A percentile compares a stretch with the other conserved stretches of the same genome.
These are phyloP conservation scores for Euglossa dilemma DNA, from an alignment of 1,140 invertebrate species.

Conservation along the genomic window DNA sequence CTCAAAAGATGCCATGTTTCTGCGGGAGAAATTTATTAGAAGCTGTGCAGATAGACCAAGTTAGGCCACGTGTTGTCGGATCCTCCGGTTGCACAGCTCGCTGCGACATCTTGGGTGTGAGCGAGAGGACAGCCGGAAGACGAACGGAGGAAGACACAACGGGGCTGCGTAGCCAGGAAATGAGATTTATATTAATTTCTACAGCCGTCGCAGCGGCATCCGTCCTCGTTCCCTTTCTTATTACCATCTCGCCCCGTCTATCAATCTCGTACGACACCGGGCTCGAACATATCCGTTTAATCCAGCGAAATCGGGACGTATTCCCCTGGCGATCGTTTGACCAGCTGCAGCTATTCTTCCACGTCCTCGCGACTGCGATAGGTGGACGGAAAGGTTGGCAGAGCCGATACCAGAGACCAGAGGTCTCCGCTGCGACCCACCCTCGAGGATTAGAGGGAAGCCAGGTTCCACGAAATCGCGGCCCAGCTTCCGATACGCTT, in stretches of 20 bases:
- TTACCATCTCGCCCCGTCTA: not conserved
- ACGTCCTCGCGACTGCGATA: too few species aligned
- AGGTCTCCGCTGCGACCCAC: too few species aligned
- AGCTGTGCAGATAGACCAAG: not conserved
- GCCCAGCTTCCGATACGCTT: not conserved
- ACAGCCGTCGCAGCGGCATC: constrained; percentile 59
- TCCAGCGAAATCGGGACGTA: not conserved
- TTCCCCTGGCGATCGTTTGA: too few species aligned
- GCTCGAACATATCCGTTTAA: not conserved
- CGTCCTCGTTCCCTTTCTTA: constrained; percentile 24
- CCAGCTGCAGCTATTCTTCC: too few species aligned
- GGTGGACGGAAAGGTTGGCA: too few species aligned
- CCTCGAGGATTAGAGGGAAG: not conserved
- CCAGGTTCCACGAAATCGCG: not conserved
- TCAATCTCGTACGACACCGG: not conserved
- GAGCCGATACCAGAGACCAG: too few species aligned
- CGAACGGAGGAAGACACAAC: constrained; percentile 67
- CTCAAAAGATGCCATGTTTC: too few species aligned
- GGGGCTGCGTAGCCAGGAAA: constrained; percentile 57
- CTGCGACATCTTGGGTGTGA: constrained; percentile 16
- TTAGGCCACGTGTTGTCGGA: constrained; percentile 15
- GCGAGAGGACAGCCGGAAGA: not conserved
- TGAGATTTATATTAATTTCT: constrained; percentile 75
- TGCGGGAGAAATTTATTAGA: too few species aligned
- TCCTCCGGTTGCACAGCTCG: constrained; percentile 29